phyloP scores from a whole-genome alignment of 1,140 invertebrate genomes.

The Aphidius gifuensis region DNA sequence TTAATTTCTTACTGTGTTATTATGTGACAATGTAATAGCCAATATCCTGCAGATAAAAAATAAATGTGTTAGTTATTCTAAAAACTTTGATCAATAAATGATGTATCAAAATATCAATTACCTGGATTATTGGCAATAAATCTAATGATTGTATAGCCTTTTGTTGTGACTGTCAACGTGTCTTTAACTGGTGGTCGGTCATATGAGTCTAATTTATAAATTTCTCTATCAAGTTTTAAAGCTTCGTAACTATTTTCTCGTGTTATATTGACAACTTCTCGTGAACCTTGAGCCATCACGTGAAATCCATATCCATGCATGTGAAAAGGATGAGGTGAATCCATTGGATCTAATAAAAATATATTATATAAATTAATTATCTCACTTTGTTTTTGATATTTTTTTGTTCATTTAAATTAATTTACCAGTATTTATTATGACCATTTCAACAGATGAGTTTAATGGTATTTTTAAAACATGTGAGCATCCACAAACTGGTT shows the following conservation, averaged over 20 bases:
- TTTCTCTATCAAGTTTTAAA: neutral
- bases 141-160: constrained; percentile 5
- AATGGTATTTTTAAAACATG: constrained; percentile 15
- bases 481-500: constrained; percentile 3
- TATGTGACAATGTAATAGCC: constrained; percentile 8
- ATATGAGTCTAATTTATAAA: neutral
- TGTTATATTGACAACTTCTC: neutral
- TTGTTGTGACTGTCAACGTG: neutral
- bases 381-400: neutral
- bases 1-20: neutral
- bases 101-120: neutral
- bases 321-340: constrained; percentile 41
- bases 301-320: constrained; percentile 38
- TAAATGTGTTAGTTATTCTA: neutral
- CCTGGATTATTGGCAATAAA: constrained; percentile 9
- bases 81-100: neutral
- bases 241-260: neutral
- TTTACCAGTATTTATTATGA: constrained; percentile 59
- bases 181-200: constrained; percentile 7
- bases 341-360: constrained; percentile 15
- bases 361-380: constrained; percentile 9
- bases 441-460: constrained; percentile 46
- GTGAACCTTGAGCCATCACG: constrained; percentile 30
- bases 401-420: neutral
- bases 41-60: neutral